Evolutionary conservation across 2,888 invertebrate genomes (phyloP).

Genomic region (Ectemnius continuus): DNA sequence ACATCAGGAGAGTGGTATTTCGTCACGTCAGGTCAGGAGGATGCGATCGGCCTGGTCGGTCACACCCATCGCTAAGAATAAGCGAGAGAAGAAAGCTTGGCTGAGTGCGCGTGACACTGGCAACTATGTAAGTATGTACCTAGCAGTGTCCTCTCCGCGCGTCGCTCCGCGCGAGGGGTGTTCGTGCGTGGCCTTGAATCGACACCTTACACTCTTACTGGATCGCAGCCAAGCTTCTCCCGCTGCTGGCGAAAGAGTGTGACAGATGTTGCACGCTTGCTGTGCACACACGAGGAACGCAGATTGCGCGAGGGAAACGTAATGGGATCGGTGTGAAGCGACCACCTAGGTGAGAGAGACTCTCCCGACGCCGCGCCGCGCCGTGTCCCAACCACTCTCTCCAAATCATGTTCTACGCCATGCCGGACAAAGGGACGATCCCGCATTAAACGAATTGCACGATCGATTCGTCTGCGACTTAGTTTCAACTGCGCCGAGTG

Average conservation of each 20-base stretch:
- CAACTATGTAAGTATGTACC: neutral
- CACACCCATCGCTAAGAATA: conserved; percentile 3
- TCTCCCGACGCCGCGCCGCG: too few relatives aligned
- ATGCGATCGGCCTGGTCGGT: neutral
- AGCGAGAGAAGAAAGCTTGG: neutral
- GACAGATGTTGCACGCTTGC: conserved; percentile 66
- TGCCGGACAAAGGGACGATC: conserved; percentile 20
- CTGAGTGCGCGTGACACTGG: neutral
- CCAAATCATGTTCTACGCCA: conserved; percentile 13
- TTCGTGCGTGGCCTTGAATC: conserved; percentile 45
- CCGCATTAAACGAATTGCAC: conserved; percentile 1
- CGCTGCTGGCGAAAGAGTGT: conserved; percentile 33
- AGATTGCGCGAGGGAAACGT: conserved; percentile 49
- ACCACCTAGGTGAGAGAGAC: conserved; percentile 22
- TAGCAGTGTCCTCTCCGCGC: neutral
- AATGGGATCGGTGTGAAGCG: conserved; percentile 44
- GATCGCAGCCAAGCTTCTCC: conserved; percentile 60
- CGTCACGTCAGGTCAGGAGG: conserved; percentile 30
- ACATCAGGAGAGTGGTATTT: conserved; percentile 19
- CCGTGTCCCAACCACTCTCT: conserved; percentile 10
- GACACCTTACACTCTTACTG: conserved; percentile 52
- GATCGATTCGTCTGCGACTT: conserved; percentile 3
- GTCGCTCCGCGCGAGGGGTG: conserved; percentile 14
- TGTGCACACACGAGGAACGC: conserved; percentile 28
- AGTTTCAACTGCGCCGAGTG: neutral